Evolutionary conservation across 2,888 invertebrate genomes (phyloP).

Genomic region (Lapara coniferarum): DNA sequence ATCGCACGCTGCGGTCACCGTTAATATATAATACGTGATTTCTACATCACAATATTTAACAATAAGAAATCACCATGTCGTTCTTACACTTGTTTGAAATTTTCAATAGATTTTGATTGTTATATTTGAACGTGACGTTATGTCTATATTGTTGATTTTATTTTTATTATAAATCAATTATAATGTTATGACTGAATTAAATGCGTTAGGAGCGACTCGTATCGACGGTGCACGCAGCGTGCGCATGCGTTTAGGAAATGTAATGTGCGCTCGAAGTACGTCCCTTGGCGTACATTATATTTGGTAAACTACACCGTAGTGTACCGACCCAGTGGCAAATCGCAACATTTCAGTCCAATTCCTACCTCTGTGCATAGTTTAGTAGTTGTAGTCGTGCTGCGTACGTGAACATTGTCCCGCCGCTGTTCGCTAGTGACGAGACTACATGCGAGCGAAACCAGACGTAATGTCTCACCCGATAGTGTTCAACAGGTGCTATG

Average conservation of each 20-base stretch:
- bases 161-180: not conserved
- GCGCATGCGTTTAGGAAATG: not conserved
- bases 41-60: conserved; percentile 17
- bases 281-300: too few species aligned
- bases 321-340: conserved; percentile 5
- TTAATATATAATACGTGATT: not conserved
- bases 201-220: not conserved
- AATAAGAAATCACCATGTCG: not conserved
- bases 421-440: conserved; percentile 6
- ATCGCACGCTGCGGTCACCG: not conserved
- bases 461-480: conserved; percentile 32
- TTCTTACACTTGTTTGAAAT: not conserved
- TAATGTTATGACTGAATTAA: not conserved
- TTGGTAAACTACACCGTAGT: not conserved
- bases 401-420: conserved; percentile 22
- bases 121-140: too few species aligned
- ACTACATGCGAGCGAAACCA: not conserved
- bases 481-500: conserved; percentile 60
- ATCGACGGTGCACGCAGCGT: not conserved
- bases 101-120: too few species aligned
- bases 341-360: conserved; percentile 19
- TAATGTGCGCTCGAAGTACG: too few species aligned
- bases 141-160: not conserved
- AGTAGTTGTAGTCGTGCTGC: conserved; percentile 15
- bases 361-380: conserved; percentile 22